A percentile compares a stretch with the other conserved stretches of the same genome.
These are phyloP conservation scores for Tineola bisselliella DNA, from an alignment of 2,888 invertebrate genomes.

Conservation along the genomic window DNA sequence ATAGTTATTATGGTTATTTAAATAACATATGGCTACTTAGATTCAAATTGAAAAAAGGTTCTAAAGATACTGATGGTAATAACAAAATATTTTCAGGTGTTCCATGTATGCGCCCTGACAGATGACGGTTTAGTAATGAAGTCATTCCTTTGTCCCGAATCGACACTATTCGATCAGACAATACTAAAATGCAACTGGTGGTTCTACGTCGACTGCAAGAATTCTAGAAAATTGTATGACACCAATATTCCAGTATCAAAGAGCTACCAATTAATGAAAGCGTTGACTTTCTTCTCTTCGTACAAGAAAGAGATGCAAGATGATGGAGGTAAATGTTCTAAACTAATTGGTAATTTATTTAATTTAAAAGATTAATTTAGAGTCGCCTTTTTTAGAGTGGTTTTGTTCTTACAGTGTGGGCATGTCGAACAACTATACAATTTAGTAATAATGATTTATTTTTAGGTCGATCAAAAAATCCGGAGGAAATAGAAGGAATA, in stretches of 20 bases:
- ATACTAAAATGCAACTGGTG: slow-evolving; percentile 94
- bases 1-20: too few relatives aligned
- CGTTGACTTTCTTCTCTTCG: slow-evolving; percentile 86
- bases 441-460: not conserved
- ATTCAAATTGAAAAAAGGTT: too few relatives aligned
- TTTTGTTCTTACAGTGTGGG: too few relatives aligned
- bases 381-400: too few relatives aligned
- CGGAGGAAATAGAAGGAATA: slow-evolving; percentile 49
- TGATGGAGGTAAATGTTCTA: slow-evolving; percentile 22
- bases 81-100: slow-evolving; percentile 74
- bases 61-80: too few relatives aligned
- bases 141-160: slow-evolving; percentile 90
- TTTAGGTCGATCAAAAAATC: slow-evolving; percentile 40
- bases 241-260: slow-evolving; percentile 92
- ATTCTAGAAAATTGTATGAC: slow-evolving; percentile 81
- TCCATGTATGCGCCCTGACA: slow-evolving; percentile 90
- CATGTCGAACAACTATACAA: too few relatives aligned
- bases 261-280: slow-evolving; percentile 91
- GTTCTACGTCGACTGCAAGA: slow-evolving; percentile 92
- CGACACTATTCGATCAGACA: slow-evolving; percentile 90
- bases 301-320: slow-evolving; percentile 75
- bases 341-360: not conserved
- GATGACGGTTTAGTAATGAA: slow-evolving; percentile 91
- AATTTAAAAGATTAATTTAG: not conserved
- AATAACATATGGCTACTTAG: too few relatives aligned